These are phyloP conservation scores for Henricia sp. DNA, from an alignment of 53 echinoderm and acorn worm genomes.

Conservation along the genomic window DNA sequence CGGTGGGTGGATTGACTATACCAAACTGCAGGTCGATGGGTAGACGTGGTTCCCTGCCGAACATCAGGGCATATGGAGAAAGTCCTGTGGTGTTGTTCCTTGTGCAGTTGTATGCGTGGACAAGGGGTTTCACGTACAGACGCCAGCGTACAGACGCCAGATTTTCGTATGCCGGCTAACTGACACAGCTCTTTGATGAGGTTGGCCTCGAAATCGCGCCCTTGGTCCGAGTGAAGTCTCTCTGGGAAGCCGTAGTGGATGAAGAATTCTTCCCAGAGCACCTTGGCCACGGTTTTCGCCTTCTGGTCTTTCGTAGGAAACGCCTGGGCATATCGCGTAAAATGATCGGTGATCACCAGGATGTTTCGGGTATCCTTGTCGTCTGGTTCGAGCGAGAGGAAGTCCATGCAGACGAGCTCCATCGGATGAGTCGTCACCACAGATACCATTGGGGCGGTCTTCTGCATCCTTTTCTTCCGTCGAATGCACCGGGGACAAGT, in stretches of 20 bases:
- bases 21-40: slow-evolving; percentile 69
- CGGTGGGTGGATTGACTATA: too few relatives aligned
- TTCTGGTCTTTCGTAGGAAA: slow-evolving; percentile 68
- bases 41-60: slow-evolving; percentile 65
- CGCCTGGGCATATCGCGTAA: slow-evolving; percentile 66
- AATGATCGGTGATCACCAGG: slow-evolving; percentile 70
- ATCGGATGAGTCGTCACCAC: slow-evolving; percentile 54
- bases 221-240: slow-evolving; percentile 58
- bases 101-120: slow-evolving; percentile 72
- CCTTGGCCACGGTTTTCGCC: slow-evolving; percentile 64
- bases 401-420: slow-evolving; percentile 69
- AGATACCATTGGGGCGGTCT: slow-evolving; percentile 60
- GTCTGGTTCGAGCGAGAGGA: slow-evolving; percentile 62
- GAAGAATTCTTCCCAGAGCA: slow-evolving; percentile 65
- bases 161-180: slow-evolving; percentile 47
- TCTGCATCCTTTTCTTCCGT: slow-evolving; percentile 35
- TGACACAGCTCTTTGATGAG: slow-evolving; percentile 65
- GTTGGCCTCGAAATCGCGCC: slow-evolving; percentile 64
- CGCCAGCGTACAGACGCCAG: slow-evolving; percentile 62
- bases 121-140: slow-evolving; percentile 50
- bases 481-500: slow-evolving; percentile 50
- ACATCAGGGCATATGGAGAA: slow-evolving; percentile 77
- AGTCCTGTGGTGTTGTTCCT: slow-evolving; percentile 62
- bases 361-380: slow-evolving; percentile 58
- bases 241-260: slow-evolving; percentile 66